Conservation (phyloP, 53 echinoderm and acorn worm genomes). For the Echinometra lucunter region DNA sequence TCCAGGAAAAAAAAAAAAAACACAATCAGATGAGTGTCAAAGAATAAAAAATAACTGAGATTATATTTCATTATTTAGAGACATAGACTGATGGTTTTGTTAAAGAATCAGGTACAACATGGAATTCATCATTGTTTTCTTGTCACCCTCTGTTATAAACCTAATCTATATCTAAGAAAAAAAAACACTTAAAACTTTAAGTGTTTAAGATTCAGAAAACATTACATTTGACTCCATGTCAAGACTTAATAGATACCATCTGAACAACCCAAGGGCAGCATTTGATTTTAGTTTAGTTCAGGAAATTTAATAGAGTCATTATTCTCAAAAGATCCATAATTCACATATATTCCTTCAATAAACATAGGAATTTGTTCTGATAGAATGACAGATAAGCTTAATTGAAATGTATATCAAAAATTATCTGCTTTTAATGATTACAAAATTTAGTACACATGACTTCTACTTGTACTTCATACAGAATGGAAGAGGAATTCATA, state of each 20-base stretch:
- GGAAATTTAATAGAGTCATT: conserved; percentile 39
- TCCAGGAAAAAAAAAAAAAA: neutral
- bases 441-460: neutral
- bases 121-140: neutral
- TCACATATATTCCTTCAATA: neutral
- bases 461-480: no score
- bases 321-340: conserved; percentile 18
- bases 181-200: neutral
- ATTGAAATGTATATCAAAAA: neutral
- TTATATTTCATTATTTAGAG: no score
- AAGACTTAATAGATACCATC: neutral
- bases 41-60: neutral
- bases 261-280: neutral
- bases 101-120: neutral
- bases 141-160: neutral
- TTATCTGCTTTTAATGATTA: neutral
- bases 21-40: neutral
- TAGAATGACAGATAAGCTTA: neutral
- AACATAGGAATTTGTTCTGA: neutral
- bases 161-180: neutral
- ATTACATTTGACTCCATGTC: conserved; percentile 27
- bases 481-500: no score
- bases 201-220: neutral
- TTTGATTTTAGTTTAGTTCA: conserved; percentile 36
- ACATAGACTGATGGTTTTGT: neutral